These are phyloP conservation scores for Xylocampa areola DNA, from an alignment of 2,888 invertebrate genomes.

Conservation along the genomic window DNA sequence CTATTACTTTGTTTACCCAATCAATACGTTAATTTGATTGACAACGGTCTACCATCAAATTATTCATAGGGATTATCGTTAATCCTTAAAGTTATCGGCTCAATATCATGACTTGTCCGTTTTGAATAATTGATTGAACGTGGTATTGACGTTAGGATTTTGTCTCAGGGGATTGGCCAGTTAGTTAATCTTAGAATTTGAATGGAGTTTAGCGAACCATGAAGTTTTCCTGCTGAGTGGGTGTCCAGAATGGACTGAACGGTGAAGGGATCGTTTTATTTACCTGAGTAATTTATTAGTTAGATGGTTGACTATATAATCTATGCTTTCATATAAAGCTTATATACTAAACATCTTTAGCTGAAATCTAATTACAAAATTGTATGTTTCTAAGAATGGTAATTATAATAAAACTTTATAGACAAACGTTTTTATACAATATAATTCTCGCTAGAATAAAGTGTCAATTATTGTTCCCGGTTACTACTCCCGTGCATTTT, in stretches of 20 bases:
- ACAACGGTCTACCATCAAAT: constrained; percentile 62
- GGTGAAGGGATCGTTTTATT: constrained; percentile 35
- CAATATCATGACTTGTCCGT: constrained; percentile 60
- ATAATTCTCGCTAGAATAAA: no score
- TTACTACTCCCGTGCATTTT: no score
- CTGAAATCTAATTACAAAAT: no score
- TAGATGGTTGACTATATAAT: constrained; percentile 5
- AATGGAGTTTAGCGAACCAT: constrained; percentile 52
- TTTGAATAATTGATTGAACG: constrained; percentile 69
- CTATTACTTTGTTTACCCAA: constrained; percentile 27
- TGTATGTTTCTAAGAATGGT: no score
- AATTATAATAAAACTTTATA: no score
- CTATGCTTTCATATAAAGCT: not conserved
- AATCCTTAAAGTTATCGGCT: constrained; percentile 65
- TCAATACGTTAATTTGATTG: constrained; percentile 54
- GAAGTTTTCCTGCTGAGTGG: constrained; percentile 39
- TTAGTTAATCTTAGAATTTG: constrained; percentile 64
- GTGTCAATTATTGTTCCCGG: no score
- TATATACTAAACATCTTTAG: no score
- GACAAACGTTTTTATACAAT: no score
- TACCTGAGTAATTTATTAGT: constrained; percentile 24
- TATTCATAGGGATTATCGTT: constrained; percentile 68
- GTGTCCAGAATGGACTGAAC: constrained; percentile 24
- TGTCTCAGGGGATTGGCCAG: constrained; percentile 53
- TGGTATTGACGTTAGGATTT: constrained; percentile 58